phyloP scores from a whole-genome alignment of 2,888 invertebrate genomes.

The Drosophila macrospina region DNA sequence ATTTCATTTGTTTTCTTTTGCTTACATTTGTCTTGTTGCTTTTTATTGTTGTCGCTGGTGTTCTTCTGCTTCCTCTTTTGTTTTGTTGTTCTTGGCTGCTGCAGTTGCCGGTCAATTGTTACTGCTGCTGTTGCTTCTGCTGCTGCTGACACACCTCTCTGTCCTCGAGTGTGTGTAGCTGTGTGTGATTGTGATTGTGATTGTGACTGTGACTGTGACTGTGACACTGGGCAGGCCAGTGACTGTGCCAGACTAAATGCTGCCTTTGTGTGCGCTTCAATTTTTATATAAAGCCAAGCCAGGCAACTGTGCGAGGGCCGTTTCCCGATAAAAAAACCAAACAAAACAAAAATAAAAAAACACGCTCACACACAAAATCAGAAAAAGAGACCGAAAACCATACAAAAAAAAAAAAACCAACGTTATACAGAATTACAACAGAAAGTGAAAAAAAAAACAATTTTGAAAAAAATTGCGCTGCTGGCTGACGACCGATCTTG shows the following conservation, averaged over 20 bases:
- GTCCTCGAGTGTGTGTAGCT: conserved; percentile 15
- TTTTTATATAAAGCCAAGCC: conserved; percentile 72
- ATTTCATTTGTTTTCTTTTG: conserved; percentile 32
- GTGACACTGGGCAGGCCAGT: conserved; percentile 65
- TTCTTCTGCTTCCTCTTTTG: conserved; percentile 20
- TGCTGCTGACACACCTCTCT: conserved; percentile 16
- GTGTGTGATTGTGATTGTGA: conserved; percentile 19
- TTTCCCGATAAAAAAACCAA: conserved; percentile 57
- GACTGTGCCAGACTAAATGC: conserved; percentile 72
- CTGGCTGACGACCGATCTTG: conserved; percentile 77
- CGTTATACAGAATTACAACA: conserved; percentile 58
- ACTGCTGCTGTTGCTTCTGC: conserved; percentile 42
- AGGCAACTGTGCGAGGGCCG: conserved; percentile 54
- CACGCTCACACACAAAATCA: conserved; percentile 27
- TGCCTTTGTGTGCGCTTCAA: conserved; percentile 75
- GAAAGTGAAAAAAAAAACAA: conserved; percentile 58
- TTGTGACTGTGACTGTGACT: conserved; percentile 34
- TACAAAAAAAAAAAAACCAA: conserved; percentile 34
- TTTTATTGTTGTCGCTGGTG: conserved; percentile 17
- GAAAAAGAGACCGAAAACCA: conserved; percentile 43
- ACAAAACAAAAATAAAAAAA: conserved; percentile 35
- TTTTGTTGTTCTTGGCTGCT: conserved; percentile 27
- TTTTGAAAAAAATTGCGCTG: conserved; percentile 71
- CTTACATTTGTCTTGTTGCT: conserved; percentile 44
- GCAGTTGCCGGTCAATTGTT: conserved; percentile 55